Percentiles rank a stretch among this genome's conserved stretches.
phyloP scores from a whole-genome alignment of 1,140 invertebrate genomes.

The Streblospio benedicti region DNA sequence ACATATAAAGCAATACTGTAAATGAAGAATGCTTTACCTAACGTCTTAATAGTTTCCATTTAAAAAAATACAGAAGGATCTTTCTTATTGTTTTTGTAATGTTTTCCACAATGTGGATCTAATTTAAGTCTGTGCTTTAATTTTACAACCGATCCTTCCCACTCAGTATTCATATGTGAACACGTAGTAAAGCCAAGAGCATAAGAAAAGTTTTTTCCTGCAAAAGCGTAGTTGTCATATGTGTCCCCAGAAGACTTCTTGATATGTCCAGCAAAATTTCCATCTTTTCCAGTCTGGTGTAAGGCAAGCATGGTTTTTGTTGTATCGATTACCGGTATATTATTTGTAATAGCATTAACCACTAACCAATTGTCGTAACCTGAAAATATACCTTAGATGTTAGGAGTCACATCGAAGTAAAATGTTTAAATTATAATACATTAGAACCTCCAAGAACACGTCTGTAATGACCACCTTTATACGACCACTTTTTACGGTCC shows the following conservation, averaged over 20 bases:
- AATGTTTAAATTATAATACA: no score
- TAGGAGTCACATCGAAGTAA: no score
- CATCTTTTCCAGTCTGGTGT: constrained; percentile 9
- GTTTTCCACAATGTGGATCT: background rate
- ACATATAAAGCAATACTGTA: background rate
- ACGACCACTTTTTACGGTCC: no score
- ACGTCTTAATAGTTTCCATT: background rate
- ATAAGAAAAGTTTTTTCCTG: background rate
- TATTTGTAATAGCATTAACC: background rate
- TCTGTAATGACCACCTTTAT: no score
- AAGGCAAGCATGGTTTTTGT: background rate
- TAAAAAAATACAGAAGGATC: background rate
- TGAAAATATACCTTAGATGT: no score
- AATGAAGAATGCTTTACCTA: background rate
- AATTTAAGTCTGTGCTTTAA: background rate
- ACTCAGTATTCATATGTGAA: background rate
- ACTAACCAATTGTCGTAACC: constrained; percentile 13
- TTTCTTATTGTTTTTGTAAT: background rate
- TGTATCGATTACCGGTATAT: constrained; percentile 8
- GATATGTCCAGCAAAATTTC: constrained; percentile 7
- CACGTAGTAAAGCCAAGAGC: background rate
- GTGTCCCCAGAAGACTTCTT: background rate
- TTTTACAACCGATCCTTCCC: background rate
- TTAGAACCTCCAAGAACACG: no score
- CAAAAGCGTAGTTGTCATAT: background rate